Evolutionary conservation across 2,113 vertebrate genomes (phyloP).

Genomic region (Cnemophilus loriae): DNA sequence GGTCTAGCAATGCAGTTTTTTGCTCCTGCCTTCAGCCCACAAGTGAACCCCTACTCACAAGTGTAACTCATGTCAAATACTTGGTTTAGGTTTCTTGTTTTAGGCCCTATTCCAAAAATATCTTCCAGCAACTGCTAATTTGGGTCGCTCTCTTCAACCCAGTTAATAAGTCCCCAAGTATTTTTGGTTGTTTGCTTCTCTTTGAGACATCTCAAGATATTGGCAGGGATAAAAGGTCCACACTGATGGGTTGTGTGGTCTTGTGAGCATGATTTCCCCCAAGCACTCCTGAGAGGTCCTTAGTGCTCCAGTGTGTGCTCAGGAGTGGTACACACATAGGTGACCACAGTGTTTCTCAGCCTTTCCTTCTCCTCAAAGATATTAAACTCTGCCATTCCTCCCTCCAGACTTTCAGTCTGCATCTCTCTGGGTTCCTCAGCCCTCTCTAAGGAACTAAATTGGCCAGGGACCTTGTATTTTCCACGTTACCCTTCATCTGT

Average conservation of each 20-base stretch:
- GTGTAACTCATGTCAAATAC: not conserved
- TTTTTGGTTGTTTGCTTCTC: not conserved
- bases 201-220: not conserved
- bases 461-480: not conserved
- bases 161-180: not conserved
- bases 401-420: not conserved
- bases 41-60: not conserved
- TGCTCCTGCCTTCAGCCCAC: not conserved
- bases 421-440: not conserved
- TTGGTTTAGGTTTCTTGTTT: not conserved
- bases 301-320: not conserved
- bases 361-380: not conserved
- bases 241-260: accelerated
- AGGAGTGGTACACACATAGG: not conserved
- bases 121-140: not conserved
- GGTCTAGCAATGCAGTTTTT: not conserved
- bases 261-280: not conserved
- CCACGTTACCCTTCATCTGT: not conserved
- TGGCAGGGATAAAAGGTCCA: not conserved
- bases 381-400: not conserved
- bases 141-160: not conserved
- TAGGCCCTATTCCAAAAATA: not conserved
- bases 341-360: not conserved
- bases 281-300: not conserved
- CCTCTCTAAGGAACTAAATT: not conserved